Evolutionary conservation across 2,888 invertebrate species (phyloP), one percentile per base, ranked within the genome.

Genomic region (Meandrusa payeni): DNA sequence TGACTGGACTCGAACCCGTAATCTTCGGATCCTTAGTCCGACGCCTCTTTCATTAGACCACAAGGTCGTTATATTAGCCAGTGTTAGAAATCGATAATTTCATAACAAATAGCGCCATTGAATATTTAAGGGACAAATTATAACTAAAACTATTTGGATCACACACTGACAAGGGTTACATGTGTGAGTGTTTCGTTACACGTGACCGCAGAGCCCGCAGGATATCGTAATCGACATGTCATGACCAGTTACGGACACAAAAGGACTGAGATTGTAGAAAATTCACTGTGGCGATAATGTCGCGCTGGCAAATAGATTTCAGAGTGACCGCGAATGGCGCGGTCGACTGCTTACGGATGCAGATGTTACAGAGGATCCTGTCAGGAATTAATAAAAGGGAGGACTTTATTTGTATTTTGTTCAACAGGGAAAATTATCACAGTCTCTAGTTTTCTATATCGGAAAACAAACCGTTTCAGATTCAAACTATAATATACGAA

Each of bases 181-280:
- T n/a, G 26, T 33, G 6, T 32, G 10, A 7, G 26, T 10, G 17
- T 7, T 6, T 20, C 11, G 24, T 27, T 27, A 31, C 28, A 36
- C 12, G 22, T 15, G 23, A 37, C 31, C 36, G 38, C 43, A 31
- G 5, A 27, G 19, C 26, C 59, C 58, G 56, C 67, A 78, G 77
- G 78, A 75, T 75, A 79, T 72, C 76, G 69, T 83, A 85, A 85
- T 83, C 80, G 85, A 83, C 80, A 77, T 85, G 85, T 85, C 86
- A 85, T 67, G 70, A 69, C 69, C 85, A 85, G 76, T 68, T 55
- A 71, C 62, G 69, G 69, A 52, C 67, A 80, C 78, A 86, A 86
- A 81, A 78, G 80, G 76, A 66, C 68, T 64, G 76, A 82, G 77
- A 85, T 83, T 85, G 80, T 81, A 76, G 81, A 82, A 82, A 82